Conservation (phyloP, 2,797 vertebrate species). For the Pseudochirops corinnae region DNA sequence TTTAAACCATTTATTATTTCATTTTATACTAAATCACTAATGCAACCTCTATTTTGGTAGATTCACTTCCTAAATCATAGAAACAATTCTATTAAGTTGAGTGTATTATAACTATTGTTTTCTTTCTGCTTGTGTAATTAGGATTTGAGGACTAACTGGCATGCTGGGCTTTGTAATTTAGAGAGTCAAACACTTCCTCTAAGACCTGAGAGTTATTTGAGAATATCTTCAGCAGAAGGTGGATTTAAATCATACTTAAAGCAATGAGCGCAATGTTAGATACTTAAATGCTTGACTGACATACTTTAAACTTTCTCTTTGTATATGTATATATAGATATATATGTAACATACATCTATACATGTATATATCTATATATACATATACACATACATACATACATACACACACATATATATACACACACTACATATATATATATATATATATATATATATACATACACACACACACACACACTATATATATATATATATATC, state of each 20-base stretch:
- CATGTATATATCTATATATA: too few species aligned
- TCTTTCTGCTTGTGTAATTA: not conserved
- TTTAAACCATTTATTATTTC: not conserved
- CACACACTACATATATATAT: too few species aligned
- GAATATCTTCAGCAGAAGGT: not conserved
- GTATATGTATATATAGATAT: too few species aligned
- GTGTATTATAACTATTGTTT: not conserved
- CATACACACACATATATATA: too few species aligned
- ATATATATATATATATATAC: too few species aligned
- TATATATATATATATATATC: too few species aligned
- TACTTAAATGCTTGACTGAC: not conserved
- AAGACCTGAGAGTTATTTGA: not conserved
- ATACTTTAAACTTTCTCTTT: too few species aligned
- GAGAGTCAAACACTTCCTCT: not conserved
- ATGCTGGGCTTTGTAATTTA: not conserved
- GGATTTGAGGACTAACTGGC: not conserved
- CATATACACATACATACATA: too few species aligned
- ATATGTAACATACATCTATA: too few species aligned
- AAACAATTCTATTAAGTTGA: not conserved
- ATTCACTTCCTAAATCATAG: not conserved
- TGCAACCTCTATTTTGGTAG: not conserved
- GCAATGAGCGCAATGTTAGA: not conserved
- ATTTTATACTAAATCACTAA: not conserved
- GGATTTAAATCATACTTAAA: not conserved
- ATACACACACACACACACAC: too few species aligned